Evolutionary conservation across 2,797 vertebrate species (phyloP).

Genomic region (Poeciliopsis turneri): DNA sequence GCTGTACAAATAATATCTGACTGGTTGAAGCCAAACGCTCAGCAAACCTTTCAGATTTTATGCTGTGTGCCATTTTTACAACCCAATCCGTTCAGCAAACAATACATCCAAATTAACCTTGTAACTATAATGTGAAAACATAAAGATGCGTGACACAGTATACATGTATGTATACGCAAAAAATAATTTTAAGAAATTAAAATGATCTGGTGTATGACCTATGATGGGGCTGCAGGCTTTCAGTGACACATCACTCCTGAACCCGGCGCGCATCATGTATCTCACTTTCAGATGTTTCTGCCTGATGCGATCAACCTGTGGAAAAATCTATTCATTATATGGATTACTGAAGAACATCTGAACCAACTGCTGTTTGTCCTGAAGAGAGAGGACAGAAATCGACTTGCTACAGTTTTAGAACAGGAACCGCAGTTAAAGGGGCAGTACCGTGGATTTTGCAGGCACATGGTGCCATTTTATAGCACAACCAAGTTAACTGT

Average conservation of each 20-base stretch:
- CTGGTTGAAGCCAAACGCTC: neutral
- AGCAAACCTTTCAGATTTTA: neutral
- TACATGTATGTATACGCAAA: neutral
- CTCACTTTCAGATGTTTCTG: neutral
- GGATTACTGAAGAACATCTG: constrained; percentile 1
- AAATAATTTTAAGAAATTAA: neutral
- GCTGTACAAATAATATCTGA: neutral
- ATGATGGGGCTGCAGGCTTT: neutral
- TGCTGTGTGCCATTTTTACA: neutral
- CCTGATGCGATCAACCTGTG: neutral
- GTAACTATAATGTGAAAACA: neutral
- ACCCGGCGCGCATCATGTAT: neutral
- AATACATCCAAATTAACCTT: neutral
- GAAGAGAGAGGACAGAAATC: neutral
- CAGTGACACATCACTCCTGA: neutral
- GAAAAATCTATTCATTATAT: neutral
- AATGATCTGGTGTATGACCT: neutral
- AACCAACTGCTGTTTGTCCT: constrained; percentile 6
- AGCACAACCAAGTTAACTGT: too few species aligned
- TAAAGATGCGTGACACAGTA: neutral
- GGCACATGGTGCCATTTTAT: too few species aligned
- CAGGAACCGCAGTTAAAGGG: neutral
- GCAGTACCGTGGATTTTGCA: too few species aligned
- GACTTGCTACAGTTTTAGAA: constrained; percentile 2
- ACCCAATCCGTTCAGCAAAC: neutral